Conservation (phyloP, 2,888 invertebrate genomes). For the Lasioglossum lativentre region DNA sequence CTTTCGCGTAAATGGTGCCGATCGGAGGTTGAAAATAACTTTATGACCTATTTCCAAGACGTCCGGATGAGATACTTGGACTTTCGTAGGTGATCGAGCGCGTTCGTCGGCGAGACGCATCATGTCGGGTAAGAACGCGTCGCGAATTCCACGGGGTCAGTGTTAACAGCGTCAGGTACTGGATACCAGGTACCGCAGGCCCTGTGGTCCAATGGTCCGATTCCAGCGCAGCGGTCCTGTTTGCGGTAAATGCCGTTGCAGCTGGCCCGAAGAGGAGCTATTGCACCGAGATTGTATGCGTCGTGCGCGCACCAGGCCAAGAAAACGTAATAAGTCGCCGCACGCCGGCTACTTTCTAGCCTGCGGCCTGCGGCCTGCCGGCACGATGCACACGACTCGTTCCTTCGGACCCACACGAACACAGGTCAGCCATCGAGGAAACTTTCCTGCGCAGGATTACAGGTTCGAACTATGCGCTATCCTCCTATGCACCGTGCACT, state of each 20-base stretch:
- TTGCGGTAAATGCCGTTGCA: constrained; percentile 62
- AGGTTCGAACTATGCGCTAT: constrained; percentile 17
- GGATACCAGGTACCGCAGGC: constrained; percentile 24
- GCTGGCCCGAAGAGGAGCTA: constrained; percentile 30
- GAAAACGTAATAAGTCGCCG: constrained; percentile 71
- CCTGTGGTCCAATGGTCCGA: constrained; percentile 24
- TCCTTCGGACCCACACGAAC: constrained; percentile 50
- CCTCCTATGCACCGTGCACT: constrained; percentile 2
- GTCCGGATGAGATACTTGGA: neutral
- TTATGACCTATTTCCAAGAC: constrained; percentile 13
- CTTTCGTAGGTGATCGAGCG: neutral
- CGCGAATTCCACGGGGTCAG: constrained; percentile 41
- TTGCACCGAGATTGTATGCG: constrained; percentile 58
- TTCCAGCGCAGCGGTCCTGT: constrained; percentile 46
- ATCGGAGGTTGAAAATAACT: constrained; percentile 21
- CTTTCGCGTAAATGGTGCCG: neutral
- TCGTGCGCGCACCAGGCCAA: constrained; percentile 27
- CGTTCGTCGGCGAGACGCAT: neutral
- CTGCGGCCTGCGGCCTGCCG: constrained; percentile 71
- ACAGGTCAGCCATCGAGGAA: constrained; percentile 26
- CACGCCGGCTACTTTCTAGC: constrained; percentile 78
- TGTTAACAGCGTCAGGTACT: constrained; percentile 29
- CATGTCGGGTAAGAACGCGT: constrained; percentile 19
- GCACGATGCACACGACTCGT: constrained; percentile 56
- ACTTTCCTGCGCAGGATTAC: constrained; percentile 47